Percentiles rank a stretch among this genome's conserved stretches.
phyloP scores from a whole-genome alignment of 1,140 invertebrate species.

The Drosophila baimaii region DNA sequence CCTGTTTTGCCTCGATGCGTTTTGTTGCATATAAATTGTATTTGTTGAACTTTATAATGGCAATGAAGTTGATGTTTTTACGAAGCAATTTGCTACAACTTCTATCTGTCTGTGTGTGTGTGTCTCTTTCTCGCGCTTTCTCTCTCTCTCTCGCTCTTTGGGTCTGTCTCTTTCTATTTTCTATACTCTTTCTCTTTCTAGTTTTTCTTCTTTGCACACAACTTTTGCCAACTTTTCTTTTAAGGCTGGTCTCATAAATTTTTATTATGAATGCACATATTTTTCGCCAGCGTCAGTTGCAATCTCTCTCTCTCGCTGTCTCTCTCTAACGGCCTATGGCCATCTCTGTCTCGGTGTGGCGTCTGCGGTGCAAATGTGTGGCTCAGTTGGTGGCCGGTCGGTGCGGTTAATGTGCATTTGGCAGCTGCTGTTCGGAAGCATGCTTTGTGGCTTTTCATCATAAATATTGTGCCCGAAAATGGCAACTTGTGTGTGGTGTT shows the following conservation, averaged over 20 bases:
- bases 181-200: slow-evolving; percentile 1
- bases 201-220: slow-evolving; percentile 1
- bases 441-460: slow-evolving; percentile 32
- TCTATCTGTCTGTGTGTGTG: neutral
- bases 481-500: slow-evolving; percentile 14
- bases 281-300: slow-evolving; percentile 26
- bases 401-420: slow-evolving; percentile 51
- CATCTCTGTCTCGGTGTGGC: slow-evolving; percentile 13
- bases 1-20: slow-evolving; percentile 31
- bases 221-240: slow-evolving; percentile 51
- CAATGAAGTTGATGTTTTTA: slow-evolving; percentile 54
- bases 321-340: slow-evolving; percentile 17
- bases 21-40: slow-evolving; percentile 47
- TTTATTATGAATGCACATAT: slow-evolving; percentile 56
- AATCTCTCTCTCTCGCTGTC: slow-evolving; percentile 12
- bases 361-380: slow-evolving; percentile 34
- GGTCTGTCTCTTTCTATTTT: slow-evolving; percentile 6
- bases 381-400: slow-evolving; percentile 43
- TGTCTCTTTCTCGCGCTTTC: neutral
- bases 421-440: slow-evolving; percentile 39
- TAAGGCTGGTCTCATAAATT: slow-evolving; percentile 49
- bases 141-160: neutral
- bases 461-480: slow-evolving; percentile 36
- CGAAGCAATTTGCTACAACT: slow-evolving; percentile 50
- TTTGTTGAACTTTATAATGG: slow-evolving; percentile 58